Evolutionary conservation across 2,113 vertebrate species (phyloP).

Genomic region (Probosciger aterrimus): DNA sequence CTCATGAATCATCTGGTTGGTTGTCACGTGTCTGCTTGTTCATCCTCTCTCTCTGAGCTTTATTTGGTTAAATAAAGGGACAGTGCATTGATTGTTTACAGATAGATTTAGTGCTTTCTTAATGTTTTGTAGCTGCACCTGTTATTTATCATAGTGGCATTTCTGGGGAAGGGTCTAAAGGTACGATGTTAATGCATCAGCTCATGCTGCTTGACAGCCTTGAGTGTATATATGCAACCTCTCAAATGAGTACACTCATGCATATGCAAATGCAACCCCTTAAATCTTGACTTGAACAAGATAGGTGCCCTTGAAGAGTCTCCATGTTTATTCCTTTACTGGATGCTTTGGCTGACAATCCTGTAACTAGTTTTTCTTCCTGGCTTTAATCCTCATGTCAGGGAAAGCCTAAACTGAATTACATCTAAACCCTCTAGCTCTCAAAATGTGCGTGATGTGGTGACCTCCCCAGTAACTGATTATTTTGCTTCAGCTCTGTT

Average conservation of each 20-base stretch:
- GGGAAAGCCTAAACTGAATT: neutral
- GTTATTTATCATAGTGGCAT: accelerated
- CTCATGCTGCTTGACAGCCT: neutral
- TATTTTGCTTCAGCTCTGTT: neutral
- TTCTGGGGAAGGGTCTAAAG: neutral
- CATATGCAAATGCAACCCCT: neutral
- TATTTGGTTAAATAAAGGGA: neutral
- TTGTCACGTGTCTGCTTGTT: neutral
- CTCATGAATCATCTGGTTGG: neutral
- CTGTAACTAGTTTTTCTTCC: neutral
- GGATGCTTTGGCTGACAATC: neutral
- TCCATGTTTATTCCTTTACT: neutral
- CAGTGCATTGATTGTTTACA: neutral
- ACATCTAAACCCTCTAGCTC: neutral
- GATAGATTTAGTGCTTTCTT: neutral
- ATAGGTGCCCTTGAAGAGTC: neutral
- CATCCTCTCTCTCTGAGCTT: neutral
- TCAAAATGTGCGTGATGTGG: neutral
- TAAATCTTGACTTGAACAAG: neutral
- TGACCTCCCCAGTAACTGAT: neutral
- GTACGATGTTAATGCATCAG: neutral
- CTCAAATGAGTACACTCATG: neutral
- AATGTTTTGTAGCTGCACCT: neutral
- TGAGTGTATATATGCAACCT: neutral
- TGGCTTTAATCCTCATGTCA: neutral